Conservation (phyloP, 2,797 vertebrate genomes). For the Pteropus rufus region DNA sequence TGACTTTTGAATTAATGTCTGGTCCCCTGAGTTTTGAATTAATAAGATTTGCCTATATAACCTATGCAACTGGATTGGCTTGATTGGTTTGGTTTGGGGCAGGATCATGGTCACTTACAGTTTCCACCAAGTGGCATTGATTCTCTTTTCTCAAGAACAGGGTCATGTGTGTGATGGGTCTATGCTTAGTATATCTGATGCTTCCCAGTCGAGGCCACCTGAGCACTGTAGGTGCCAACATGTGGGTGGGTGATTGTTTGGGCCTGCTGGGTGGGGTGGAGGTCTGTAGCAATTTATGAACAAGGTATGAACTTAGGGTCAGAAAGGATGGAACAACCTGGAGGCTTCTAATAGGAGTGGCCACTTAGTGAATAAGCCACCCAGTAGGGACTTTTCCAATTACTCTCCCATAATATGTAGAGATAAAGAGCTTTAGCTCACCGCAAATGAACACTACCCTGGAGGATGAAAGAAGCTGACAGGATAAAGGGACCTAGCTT, state of each 20-base stretch:
- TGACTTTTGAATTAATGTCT: conserved; percentile 39
- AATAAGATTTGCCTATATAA: background rate
- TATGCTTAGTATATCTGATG: background rate
- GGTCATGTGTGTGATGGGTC: background rate
- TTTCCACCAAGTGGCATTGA: background rate
- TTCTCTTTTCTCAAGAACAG: background rate
- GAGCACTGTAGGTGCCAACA: background rate
- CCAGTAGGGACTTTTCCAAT: background rate
- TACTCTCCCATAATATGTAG: background rate
- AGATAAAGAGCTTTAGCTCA: background rate
- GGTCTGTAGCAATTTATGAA: background rate
- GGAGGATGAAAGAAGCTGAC: background rate
- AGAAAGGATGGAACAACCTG: background rate
- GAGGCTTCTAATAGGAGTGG: background rate
- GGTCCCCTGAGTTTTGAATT: conserved; percentile 31
- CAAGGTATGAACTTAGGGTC: background rate
- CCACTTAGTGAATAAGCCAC: background rate
- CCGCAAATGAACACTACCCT: background rate
- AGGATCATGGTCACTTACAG: background rate
- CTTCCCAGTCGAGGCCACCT: too few species aligned
- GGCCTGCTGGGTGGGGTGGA: background rate
- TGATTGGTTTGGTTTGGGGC: background rate
- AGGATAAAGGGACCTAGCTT: background rate
- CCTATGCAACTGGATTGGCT: background rate
- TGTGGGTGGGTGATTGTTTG: fast-evolving